phyloP scores from a whole-genome alignment of 2,888 invertebrate species.

The Agonopterix arenella region DNA sequence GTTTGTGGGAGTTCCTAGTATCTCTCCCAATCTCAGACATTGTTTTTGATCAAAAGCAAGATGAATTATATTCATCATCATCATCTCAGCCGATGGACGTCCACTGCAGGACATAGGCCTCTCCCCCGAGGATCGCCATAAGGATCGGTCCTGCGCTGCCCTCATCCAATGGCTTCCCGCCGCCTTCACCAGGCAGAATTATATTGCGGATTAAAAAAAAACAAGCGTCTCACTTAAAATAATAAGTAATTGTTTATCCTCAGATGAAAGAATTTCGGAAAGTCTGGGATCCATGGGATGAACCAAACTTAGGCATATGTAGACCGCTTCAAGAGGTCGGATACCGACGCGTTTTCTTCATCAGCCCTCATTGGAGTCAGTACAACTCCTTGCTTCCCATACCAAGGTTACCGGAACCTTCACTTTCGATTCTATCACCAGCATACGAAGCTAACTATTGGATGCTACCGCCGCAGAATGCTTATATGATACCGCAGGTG shows the following conservation, averaged over 20 bases:
- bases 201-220: too few species aligned
- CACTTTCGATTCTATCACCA: conserved; percentile 50
- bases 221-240: too few species aligned
- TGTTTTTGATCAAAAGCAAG: too few species aligned
- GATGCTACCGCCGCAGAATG: conserved; percentile 55
- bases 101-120: too few species aligned
- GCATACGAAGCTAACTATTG: conserved; percentile 40
- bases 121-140: too few species aligned
- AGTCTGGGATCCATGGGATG: conserved; percentile 68
- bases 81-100: too few species aligned
- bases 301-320: conserved; percentile 70
- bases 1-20: too few species aligned
- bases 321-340: conserved; percentile 62
- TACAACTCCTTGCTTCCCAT: conserved; percentile 69
- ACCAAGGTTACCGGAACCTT: conserved; percentile 47
- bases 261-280: conserved; percentile 76
- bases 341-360: conserved; percentile 67
- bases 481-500: conserved; percentile 32
- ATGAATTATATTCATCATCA: too few species aligned
- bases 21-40: too few species aligned
- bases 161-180: too few species aligned
- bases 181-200: too few species aligned
- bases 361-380: conserved; percentile 68
- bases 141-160: too few species aligned
- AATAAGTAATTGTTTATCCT: conserved; percentile 9